These are phyloP conservation scores for Tiphia femorata DNA, from an alignment of 2,888 invertebrate genomes.

Conservation along the genomic window DNA sequence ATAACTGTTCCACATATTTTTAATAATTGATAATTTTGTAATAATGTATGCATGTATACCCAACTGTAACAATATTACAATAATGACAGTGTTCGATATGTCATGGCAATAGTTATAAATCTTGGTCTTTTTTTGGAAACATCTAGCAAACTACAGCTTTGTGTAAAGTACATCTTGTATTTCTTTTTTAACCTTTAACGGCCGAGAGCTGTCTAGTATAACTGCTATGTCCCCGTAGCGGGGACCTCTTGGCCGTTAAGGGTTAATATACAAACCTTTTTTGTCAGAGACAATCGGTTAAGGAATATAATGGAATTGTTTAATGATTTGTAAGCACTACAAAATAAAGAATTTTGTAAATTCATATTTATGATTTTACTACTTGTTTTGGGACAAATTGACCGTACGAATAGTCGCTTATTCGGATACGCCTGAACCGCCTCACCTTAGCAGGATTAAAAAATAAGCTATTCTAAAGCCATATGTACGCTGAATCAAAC, in stretches of 20 bases:
- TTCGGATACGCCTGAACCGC: too few relatives aligned
- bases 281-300: conserved; percentile 12
- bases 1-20: conserved; percentile 11
- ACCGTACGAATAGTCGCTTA: too few relatives aligned
- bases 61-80: conserved; percentile 22
- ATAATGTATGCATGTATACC: conserved; percentile 15
- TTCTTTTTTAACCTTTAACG: background rate
- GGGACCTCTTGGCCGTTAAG: too few relatives aligned
- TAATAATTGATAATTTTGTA: conserved; percentile 19
- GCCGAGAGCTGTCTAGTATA: background rate
- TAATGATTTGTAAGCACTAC: conserved; percentile 33
- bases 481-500: too few relatives aligned
- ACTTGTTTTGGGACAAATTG: too few relatives aligned
- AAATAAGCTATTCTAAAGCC: too few relatives aligned
- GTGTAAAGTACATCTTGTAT: background rate
- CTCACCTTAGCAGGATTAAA: too few relatives aligned
- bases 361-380: too few relatives aligned
- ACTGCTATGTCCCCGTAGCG: background rate
- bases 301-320: conserved; percentile 31
- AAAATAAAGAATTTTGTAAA: conserved; percentile 50
- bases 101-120: too few relatives aligned
- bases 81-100: conserved; percentile 16
- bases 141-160: conserved; percentile 5
- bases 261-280: too few relatives aligned
- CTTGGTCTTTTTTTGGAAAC: too few relatives aligned